Evolutionary conservation across 2,797 vertebrate species (phyloP), one percentile per base, ranked within the genome.

Genomic region (Mallotus villosus): DNA sequence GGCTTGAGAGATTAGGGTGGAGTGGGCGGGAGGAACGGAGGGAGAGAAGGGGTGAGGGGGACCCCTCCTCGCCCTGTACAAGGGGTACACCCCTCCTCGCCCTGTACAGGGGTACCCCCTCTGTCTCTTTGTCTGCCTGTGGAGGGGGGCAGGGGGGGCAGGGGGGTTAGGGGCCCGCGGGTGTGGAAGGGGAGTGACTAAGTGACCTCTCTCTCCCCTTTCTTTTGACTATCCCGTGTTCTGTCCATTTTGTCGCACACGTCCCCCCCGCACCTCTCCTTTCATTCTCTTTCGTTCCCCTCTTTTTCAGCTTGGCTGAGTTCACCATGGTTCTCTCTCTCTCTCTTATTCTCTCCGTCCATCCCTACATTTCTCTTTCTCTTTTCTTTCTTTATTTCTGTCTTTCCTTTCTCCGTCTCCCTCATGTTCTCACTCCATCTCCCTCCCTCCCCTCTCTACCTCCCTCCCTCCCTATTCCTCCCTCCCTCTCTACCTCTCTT

Each of bases 341-440:
- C 63, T 64, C 70, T 71, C 73, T 79, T 68, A 81, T 84, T 72
- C 63, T 83, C 77, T 81, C 41, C 22, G 76, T 82, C 83, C 82
- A 82, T 80, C 81, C 72, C 68, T 67, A 64, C 29, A 75, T 34
- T 67, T 29, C 61, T 62, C 77, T 63, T 81, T 67, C 62, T n/a
- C 51, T 59, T 24, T 68, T 14, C 73, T 49, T 68, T 24, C 73
- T 8, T 29, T 24, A 71, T 8, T 29, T 64, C 66, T 81, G 83
- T 74, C 73, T 55, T 51, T 85, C 83, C 83, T 87, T 90, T 87
- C 89, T 87, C 82, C 84, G 85, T 80, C 84, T 89, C 85, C 83
- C 91, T 90, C 89, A 87, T 86, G 89, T 51, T 90, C 90, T 86
- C 90, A 85, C 90, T 82, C 77, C 87, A 84, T 90, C 82, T 89